These are phyloP conservation scores for Eciton burchellii DNA, from an alignment of 1,140 invertebrate genomes.

Conservation along the genomic window DNA sequence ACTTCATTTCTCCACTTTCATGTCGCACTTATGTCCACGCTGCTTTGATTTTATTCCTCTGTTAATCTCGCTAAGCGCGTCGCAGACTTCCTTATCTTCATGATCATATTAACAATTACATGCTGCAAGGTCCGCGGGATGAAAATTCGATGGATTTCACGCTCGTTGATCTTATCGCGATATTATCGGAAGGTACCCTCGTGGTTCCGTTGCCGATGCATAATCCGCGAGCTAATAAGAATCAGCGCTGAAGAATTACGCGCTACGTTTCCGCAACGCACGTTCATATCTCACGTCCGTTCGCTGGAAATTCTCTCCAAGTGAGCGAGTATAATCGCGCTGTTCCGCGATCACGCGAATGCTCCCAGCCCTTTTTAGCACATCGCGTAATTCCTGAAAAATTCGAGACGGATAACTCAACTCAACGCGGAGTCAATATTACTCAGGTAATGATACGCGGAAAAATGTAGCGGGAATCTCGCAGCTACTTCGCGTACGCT, in stretches of 20 bases:
- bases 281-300: too few species aligned
- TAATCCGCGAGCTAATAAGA: slow-evolving; percentile 14
- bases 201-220: neutral
- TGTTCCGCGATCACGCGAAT: neutral
- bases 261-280: too few species aligned
- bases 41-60: neutral
- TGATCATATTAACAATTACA: neutral
- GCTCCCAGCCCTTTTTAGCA: neutral
- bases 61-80: neutral
- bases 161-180: neutral
- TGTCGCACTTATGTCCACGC: neutral
- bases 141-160: slow-evolving; percentile 18
- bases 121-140: neutral
- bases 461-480: slow-evolving; percentile 62
- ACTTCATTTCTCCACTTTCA: slow-evolving; percentile 3
- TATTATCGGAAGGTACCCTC: slow-evolving; percentile 19
- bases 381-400: neutral
- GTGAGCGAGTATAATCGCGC: too few species aligned
- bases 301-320: too few species aligned
- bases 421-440: slow-evolving; percentile 40
- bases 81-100: neutral
- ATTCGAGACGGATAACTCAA: slow-evolving; percentile 21
- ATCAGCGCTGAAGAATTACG: neutral
- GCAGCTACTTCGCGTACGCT: slow-evolving; percentile 71
- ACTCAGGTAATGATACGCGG: slow-evolving; percentile 22